A percentile compares a stretch with the other conserved stretches of the same genome.
phyloP scores from a whole-genome alignment of 2,797 vertebrate genomes.

The Molossus molossus region DNA sequence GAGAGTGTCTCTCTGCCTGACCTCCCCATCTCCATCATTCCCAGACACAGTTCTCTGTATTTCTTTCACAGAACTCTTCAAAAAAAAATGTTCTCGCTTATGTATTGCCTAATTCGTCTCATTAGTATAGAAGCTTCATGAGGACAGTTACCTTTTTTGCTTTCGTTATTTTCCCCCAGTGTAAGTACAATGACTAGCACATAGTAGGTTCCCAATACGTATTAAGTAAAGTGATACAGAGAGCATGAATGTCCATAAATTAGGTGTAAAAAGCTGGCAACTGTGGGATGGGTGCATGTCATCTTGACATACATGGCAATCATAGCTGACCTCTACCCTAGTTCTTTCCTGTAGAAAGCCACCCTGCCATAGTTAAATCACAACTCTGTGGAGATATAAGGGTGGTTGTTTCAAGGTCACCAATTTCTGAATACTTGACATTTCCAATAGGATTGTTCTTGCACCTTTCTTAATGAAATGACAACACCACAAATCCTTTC shows the following conservation, averaged over 20 bases:
- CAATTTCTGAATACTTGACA: constrained; percentile 76
- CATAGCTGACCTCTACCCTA: neutral
- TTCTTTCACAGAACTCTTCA: neutral
- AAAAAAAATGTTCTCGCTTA: neutral
- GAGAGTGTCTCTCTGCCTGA: neutral
- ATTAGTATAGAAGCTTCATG: constrained; percentile 15
- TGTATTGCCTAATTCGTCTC: neutral
- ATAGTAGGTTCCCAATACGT: neutral
- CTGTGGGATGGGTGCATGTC: neutral
- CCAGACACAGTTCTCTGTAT: neutral
- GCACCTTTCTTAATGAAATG: constrained; percentile 80
- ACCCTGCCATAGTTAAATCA: constrained; percentile 47
- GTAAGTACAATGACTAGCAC: neutral
- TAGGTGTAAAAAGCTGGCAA: neutral
- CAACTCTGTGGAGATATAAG: neutral
- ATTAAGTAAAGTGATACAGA: neutral
- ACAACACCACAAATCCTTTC: constrained; percentile 72
- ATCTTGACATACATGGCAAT: neutral
- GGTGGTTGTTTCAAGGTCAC: constrained; percentile 50
- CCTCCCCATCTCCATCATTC: neutral
- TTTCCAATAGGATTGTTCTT: constrained; percentile 67
- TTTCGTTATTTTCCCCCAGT: neutral
- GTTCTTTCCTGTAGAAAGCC: constrained; percentile 44
- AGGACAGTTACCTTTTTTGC: neutral
- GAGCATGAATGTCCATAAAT: neutral